phyloP scores from a whole-genome alignment of 2,113 vertebrate species.

The Coreoperca whiteheadi region DNA sequence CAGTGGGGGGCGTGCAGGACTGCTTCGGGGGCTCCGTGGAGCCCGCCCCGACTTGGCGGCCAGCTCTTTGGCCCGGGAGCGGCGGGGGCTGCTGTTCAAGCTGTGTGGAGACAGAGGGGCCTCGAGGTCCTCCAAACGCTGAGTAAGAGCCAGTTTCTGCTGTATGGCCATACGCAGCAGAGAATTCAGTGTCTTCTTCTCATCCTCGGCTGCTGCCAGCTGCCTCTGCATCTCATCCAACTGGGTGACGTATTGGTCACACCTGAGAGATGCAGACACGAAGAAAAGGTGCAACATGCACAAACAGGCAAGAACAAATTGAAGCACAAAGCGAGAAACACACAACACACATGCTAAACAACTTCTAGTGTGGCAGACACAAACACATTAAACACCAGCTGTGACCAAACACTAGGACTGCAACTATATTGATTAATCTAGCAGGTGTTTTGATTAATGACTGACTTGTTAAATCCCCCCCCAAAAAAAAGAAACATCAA shows the following conservation, averaged over 20 bases:
- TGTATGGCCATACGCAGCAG: constrained; percentile 89
- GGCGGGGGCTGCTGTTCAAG: constrained; percentile 81
- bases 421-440: neutral
- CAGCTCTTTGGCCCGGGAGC: constrained; percentile 83
- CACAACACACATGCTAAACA: constrained; percentile 29
- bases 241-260: constrained; percentile 88
- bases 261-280: constrained; percentile 76
- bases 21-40: constrained; percentile 81
- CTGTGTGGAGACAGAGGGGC: constrained; percentile 84
- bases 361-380: neutral
- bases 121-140: constrained; percentile 86
- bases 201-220: constrained; percentile 86
- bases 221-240: constrained; percentile 88
- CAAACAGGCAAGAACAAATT: constrained; percentile 23
- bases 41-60: constrained; percentile 80
- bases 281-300: constrained; percentile 57
- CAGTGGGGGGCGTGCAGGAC: constrained; percentile 70
- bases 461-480: neutral
- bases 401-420: neutral
- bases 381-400: constrained; percentile 2
- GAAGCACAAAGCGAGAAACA: constrained; percentile 25
- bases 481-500: neutral
- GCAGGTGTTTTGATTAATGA: neutral
- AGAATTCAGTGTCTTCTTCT: constrained; percentile 88
- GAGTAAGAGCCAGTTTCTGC: constrained; percentile 87